Evolutionary conservation across 2,797 vertebrate species (phyloP), one percentile per base, ranked within the genome.

Genomic region (Philypnodon macrostomus): DNA sequence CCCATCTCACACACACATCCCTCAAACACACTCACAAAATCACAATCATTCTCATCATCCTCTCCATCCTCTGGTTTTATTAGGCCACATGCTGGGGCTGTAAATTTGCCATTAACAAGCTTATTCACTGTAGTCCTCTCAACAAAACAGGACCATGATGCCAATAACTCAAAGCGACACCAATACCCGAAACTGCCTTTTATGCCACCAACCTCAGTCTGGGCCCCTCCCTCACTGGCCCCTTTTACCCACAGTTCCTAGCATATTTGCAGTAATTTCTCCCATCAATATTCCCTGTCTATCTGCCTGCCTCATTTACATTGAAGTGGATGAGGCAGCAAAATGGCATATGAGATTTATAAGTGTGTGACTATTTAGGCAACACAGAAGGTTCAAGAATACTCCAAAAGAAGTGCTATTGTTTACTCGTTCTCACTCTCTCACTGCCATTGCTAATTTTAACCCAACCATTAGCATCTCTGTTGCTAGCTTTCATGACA

Each of bases 21-120:
- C 54, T 8, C 17, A 13, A 31, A 44, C 53, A 41, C 49, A 61
- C 59, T 64, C 69, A 64, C 67, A 61, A 58, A 71, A 58, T 67
- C 63, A 50, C 71, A 74, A 71, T 75, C 74, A 76, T 71, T 79
- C 73, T 79, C 77, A 74, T 79, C 80, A 73, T 83, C 73, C 70
- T 73, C 79, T 74, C 73, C 42, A 63, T 76, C 67, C 77, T 52
- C 70, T 71, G 80, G 75, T 81, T 87, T 87, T 86, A 82, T 86
- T 77, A 54, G 74, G 73, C 77, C 84, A 75, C 87, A 85, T 89
- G 87, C 85, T 86, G 84, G 17, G 85, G 85, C 72, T 87, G 85
- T 89, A 89, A 86, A 89, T 89, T 89, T 72, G 77, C 72, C 73
- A 81, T 87, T 87, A 87, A 88, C 80, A 73, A 84, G 79, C 75